These are phyloP conservation scores for Drepana arcuata DNA, from an alignment of 1,140 invertebrate genomes.

Conservation along the genomic window DNA sequence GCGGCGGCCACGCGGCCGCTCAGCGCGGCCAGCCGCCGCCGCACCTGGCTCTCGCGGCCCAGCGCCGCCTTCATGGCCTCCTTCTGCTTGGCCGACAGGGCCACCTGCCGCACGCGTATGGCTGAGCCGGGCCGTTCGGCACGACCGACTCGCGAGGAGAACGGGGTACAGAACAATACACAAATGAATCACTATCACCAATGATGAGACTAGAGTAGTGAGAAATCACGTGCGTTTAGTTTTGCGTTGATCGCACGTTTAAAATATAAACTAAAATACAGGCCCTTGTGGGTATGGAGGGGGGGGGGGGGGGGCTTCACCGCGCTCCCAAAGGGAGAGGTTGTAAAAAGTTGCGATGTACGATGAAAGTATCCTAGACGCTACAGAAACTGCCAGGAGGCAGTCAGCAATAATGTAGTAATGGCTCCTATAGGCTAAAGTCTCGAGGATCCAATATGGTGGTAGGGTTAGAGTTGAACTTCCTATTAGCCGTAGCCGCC, in stretches of 20 bases:
- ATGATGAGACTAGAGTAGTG: background rate
- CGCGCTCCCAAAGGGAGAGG: no score
- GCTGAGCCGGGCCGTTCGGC: no score
- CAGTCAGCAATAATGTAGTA: background rate
- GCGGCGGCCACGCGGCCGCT: constrained; percentile 75
- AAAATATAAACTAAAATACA: background rate
- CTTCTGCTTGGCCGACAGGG: constrained; percentile 89
- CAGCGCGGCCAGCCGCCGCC: constrained; percentile 77
- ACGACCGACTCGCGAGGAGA: no score
- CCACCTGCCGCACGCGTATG: no score
- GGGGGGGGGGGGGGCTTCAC: no score
- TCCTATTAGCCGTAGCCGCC: no score
- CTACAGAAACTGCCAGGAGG: background rate
- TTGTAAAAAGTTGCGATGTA: no score
- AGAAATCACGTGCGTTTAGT: background rate
- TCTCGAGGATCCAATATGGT: background rate
- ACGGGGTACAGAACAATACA: background rate
- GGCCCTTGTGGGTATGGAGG: background rate
- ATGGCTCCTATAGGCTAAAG: background rate
- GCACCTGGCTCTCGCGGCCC: constrained; percentile 87
- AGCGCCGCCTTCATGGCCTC: constrained; percentile 91
- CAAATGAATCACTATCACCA: background rate
- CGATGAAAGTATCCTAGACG: background rate
- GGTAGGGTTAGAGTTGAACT: background rate
- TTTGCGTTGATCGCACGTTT: background rate